phyloP scores from a whole-genome alignment of 2,888 invertebrate genomes.

The Zhuqinia jingwanae region DNA sequence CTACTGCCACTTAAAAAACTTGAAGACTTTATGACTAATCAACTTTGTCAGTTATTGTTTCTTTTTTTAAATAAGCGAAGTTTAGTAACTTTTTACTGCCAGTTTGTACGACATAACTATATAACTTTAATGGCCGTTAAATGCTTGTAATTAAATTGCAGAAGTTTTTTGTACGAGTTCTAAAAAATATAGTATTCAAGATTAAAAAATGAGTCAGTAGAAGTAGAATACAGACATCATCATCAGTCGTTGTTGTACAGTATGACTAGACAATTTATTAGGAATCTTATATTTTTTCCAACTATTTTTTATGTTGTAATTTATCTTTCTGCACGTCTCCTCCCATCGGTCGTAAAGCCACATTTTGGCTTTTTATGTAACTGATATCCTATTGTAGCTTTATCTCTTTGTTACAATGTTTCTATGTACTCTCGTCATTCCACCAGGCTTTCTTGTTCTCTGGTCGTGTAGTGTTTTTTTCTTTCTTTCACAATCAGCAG shows the following conservation, averaged over 20 bases:
- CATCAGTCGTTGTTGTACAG: too few species aligned
- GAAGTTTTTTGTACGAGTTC: too few species aligned
- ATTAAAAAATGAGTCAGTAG: too few species aligned
- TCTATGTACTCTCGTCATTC: constrained; percentile 36
- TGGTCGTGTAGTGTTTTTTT: not conserved
- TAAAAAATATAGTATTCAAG: too few species aligned
- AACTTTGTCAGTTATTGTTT: constrained; percentile 45
- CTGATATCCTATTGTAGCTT: constrained; percentile 48
- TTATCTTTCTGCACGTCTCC: constrained; percentile 41
- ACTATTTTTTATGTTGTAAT: constrained; percentile 3
- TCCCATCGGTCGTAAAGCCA: constrained; percentile 56
- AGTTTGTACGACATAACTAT: too few species aligned
- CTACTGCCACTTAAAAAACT: constrained; percentile 28
- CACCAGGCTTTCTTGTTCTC: not conserved
- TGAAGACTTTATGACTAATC: constrained; percentile 54
- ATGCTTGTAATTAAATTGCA: too few species aligned
- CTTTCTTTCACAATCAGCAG: not conserved
- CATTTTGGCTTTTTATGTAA: constrained; percentile 51
- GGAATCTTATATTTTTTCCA: not conserved
- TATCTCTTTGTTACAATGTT: constrained; percentile 55
- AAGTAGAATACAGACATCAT: too few species aligned
- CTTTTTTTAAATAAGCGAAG: too few species aligned
- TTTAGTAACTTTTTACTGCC: too few species aligned
- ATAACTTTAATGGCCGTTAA: too few species aligned
- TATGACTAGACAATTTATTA: too few species aligned